These are phyloP conservation scores for Perognathus longimembris DNA, from an alignment of 2,113 vertebrate species.

Conservation along the genomic window DNA sequence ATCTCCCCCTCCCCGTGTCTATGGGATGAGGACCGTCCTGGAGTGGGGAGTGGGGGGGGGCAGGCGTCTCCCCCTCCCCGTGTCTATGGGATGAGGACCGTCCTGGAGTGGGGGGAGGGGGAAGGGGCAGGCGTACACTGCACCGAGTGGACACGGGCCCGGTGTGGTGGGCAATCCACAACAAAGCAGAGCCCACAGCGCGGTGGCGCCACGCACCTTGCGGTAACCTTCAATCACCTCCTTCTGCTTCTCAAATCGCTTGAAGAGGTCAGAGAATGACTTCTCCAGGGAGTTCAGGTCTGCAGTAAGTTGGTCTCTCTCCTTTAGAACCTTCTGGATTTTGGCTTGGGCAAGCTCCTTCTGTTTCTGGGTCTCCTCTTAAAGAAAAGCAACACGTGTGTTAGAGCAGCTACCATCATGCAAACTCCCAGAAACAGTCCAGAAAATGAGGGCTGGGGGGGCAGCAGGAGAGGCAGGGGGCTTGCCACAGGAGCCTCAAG, in stretches of 20 bases:
- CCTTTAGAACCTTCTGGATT: slow-evolving; percentile 86
- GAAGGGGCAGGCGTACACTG: not conserved
- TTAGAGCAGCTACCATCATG: fast-evolving
- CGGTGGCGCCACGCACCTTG: slow-evolving; percentile 67
- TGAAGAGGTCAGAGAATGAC: slow-evolving; percentile 94
- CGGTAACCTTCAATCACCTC: slow-evolving; percentile 91
- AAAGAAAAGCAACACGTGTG: fast-evolving
- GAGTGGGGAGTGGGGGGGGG: too few species aligned
- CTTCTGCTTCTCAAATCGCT: slow-evolving; percentile 95
- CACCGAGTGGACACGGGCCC: too few species aligned
- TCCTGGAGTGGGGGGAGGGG: too few species aligned
- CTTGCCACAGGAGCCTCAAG: not conserved
- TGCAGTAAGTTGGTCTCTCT: slow-evolving; percentile 90
- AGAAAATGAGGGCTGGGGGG: not conserved
- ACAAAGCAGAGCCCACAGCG: too few species aligned
- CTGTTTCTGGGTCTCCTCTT: slow-evolving; percentile 88
- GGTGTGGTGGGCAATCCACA: too few species aligned
- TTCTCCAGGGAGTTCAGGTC: slow-evolving; percentile 93
- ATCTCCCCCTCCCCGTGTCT: too few species aligned
- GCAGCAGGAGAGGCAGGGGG: fast-evolving
- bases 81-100: too few species aligned
- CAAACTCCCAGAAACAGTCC: not conserved
- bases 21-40: too few species aligned
- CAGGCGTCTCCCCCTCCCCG: too few species aligned
- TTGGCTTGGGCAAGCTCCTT: slow-evolving; percentile 85